phyloP scores from a whole-genome alignment of 64 coral and sea anemone species.

The Trachythela sp. region DNA sequence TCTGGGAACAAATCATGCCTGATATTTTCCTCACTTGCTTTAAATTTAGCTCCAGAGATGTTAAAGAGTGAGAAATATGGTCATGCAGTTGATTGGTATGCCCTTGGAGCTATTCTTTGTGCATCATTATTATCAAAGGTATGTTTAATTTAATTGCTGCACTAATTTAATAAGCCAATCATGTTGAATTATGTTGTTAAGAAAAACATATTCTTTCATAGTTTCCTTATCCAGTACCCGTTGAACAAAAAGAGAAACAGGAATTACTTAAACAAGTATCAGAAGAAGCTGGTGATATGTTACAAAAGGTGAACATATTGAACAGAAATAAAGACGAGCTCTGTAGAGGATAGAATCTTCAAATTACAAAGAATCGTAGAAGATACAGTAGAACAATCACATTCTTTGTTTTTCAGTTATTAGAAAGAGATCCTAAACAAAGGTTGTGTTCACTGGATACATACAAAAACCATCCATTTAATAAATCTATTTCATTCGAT shows the following conservation, averaged over 20 bases:
- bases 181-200: too few relatives aligned
- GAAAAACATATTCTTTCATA: not conserved
- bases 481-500: slow-evolving; percentile 6
- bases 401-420: not conserved
- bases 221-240: slow-evolving; percentile 20
- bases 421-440: slow-evolving; percentile 12
- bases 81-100: slow-evolving; percentile 14
- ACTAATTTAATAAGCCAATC: too few relatives aligned
- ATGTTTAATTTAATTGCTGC: not conserved
- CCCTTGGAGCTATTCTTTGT: not conserved
- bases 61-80: slow-evolving; percentile 23
- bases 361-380: too few relatives aligned
- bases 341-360: too few relatives aligned
- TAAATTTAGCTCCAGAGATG: slow-evolving; percentile 19
- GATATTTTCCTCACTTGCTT: too few relatives aligned
- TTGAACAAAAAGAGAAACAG: slow-evolving; percentile 25
- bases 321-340: not conserved
- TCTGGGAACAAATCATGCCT: too few relatives aligned
- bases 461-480: slow-evolving; percentile 19
- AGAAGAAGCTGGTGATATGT: not conserved
- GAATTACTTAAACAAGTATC: slow-evolving; percentile 8
- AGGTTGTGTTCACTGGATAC: not conserved
- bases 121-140: slow-evolving; percentile 7
- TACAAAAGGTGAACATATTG: not conserved
- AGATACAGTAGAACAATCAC: too few relatives aligned